phyloP scores from a whole-genome alignment of 2,797 vertebrate species.

The Sebastes taczanowskii region DNA sequence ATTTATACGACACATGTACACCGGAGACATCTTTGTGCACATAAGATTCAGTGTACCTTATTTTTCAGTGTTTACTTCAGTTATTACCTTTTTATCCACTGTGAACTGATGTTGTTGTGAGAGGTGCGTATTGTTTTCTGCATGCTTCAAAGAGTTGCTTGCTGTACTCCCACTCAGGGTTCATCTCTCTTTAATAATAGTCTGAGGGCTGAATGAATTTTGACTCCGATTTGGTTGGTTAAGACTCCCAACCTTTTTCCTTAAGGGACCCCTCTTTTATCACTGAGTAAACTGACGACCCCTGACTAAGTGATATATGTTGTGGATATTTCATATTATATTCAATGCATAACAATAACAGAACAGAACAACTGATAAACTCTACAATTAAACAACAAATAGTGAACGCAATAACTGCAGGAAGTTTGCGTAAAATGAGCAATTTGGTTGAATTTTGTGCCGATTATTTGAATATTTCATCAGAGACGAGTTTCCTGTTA shows the following conservation, averaged over 20 bases:
- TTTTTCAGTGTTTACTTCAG: not conserved
- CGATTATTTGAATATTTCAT: too few species aligned
- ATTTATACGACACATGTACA: not conserved
- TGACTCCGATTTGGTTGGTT: not conserved
- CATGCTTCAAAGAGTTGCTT: not conserved
- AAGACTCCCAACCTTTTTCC: not conserved
- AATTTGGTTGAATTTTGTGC: too few species aligned
- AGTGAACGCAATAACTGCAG: too few species aligned
- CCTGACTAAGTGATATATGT: too few species aligned
- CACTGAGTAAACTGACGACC: too few species aligned
- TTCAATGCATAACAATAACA: too few species aligned
- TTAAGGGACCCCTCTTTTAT: too few species aligned
- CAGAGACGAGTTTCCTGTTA: too few species aligned
- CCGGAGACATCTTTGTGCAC: not conserved
- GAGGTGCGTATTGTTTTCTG: not conserved
- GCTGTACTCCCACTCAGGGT: not conserved
- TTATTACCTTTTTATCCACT: not conserved
- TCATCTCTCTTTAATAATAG: not conserved
- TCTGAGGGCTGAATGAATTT: not conserved
- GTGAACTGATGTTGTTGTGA: not conserved
- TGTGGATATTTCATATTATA: too few species aligned
- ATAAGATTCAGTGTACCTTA: not conserved
- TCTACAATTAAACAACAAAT: fast-evolving
- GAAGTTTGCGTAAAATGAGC: too few species aligned
- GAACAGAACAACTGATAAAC: too few species aligned